These are phyloP conservation scores for Protomyctophum bolini DNA, from an alignment of 2,113 vertebrate species.

Conservation along the genomic window DNA sequence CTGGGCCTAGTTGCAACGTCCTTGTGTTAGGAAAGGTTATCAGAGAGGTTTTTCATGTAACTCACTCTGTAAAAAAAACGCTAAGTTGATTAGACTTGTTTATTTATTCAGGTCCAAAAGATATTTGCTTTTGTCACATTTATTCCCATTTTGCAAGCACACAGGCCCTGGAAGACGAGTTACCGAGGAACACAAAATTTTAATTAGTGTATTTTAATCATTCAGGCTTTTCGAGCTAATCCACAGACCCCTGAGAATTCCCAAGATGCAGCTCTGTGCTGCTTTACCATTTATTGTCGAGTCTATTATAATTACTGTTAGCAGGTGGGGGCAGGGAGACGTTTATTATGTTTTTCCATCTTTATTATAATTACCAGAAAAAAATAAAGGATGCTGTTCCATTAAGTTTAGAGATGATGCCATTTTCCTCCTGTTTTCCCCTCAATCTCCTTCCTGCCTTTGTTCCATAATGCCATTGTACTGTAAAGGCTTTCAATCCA, in stretches of 20 bases:
- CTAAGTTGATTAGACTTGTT: conserved; percentile 90
- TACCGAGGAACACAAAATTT: conserved; percentile 99
- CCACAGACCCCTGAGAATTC: conserved; percentile 99
- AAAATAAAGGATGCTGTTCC: conserved; percentile 99
- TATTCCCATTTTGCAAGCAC: conserved; percentile 99
- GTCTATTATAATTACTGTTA: conserved; percentile 99
- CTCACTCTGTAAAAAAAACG: conserved; percentile 69
- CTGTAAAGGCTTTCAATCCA: conserved; percentile 68
- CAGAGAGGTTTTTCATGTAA: conserved; percentile 68
- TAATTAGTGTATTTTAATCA: conserved; percentile 99
- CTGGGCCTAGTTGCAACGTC: conserved; percentile 45
- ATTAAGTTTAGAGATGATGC: conserved; percentile 96
- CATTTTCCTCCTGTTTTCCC: conserved; percentile 78
- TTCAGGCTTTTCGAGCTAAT: conserved; percentile 99
- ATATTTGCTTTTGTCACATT: conserved; percentile 99
- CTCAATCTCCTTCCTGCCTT: conserved; percentile 76
- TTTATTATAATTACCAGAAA: conserved; percentile 99
- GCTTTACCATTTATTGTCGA: conserved; percentile 99
- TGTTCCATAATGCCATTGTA: conserved; percentile 78
- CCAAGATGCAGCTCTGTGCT: conserved; percentile 99
- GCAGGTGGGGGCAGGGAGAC: conserved; percentile 99
- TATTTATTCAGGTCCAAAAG: conserved; percentile 92
- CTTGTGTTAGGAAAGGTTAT: conserved; percentile 61
- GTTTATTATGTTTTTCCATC: conserved; percentile 99
- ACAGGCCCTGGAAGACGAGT: conserved; percentile 99